These are phyloP conservation scores for Drosophila simulans DNA, from an alignment of 1,140 invertebrate genomes.

Conservation along the genomic window DNA sequence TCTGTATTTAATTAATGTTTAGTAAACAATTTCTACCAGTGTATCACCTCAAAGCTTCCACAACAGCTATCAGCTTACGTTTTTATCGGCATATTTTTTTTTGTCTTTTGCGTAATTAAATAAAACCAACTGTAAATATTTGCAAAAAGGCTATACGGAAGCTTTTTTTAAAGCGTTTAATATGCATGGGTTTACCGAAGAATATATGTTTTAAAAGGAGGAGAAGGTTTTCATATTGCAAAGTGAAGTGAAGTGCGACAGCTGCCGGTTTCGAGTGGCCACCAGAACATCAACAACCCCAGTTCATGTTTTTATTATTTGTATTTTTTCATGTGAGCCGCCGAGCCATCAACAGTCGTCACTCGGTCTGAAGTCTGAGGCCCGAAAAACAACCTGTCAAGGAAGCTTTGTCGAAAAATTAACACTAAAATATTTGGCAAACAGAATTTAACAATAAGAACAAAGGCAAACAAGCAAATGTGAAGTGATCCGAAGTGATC, in stretches of 20 bases:
- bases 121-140: constrained; percentile 77
- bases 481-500: constrained; percentile 32
- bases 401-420: constrained; percentile 47
- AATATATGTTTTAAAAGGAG: constrained; percentile 33
- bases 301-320: constrained; percentile 16
- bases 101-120: constrained; percentile 60
- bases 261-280: constrained; percentile 69
- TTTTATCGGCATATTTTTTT: constrained; percentile 53
- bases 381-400: constrained; percentile 47
- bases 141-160: constrained; percentile 79
- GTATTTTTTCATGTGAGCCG: constrained; percentile 2
- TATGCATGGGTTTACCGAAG: constrained; percentile 30
- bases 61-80: constrained; percentile 47
- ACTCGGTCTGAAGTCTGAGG: constrained; percentile 39
- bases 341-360: constrained; percentile 25
- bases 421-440: constrained; percentile 65
- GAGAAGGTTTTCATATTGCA: constrained; percentile 56
- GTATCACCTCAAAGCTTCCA: constrained; percentile 12
- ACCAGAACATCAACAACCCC: constrained; percentile 48
- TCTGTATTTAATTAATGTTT: too few species aligned
- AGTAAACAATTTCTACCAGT: background rate
- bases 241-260: constrained; percentile 78
- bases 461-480: constrained; percentile 46
- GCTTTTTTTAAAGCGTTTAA: constrained; percentile 66
- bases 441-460: constrained; percentile 63